Evolutionary conservation across 2,888 invertebrate genomes (phyloP), one percentile per base, ranked within the genome.

Genomic region (Marasmarcha lunaedactyla): DNA sequence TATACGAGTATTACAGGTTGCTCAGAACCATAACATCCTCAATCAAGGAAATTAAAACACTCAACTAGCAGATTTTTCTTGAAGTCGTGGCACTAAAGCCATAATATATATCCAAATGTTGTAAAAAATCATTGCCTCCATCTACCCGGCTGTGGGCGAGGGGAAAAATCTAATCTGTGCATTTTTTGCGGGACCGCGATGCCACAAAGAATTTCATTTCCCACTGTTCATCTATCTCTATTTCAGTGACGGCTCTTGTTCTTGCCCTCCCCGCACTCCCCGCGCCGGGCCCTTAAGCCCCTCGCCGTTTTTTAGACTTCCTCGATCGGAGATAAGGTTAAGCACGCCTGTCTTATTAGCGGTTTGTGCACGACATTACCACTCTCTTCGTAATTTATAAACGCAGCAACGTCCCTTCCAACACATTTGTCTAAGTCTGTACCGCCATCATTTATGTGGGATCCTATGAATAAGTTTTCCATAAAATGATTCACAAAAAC

Each of bases 121-220:
- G 79, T 83, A 83, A 83, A 83, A 83, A 83, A 83, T 83, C 81
- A 83, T 83, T 83, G 83, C 83, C 79, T 74, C 71, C 70, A 69
- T 72, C 76, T 69, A 69, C 68, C 73, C 77, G 20, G 72, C 71
- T 64, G 73, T 67, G 60, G 59, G 63, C 63, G 71, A 73, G 71
- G 79, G 79, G 83, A 79, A 84, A 65, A 84, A 84, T 84, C 84
- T 84, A 84, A 84, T 84, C 84, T 84, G 79, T 78, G 81, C 81
- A 84, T 84, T 84, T 84, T 84, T 84, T 84, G 83, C 83, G 84
- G 74, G 83, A 78, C 79, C 81, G 81, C 81, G 79, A 81, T 77
- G 78, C 84, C 84, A 84, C 84, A 83, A 84, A 84, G 84, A 84
- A 84, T 84, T 84, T 84, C 84, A 84, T 84, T 84, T 84, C 84